phyloP scores from a whole-genome alignment of 35 echinoderm and acorn worm genomes.

The Diadema setosum region DNA sequence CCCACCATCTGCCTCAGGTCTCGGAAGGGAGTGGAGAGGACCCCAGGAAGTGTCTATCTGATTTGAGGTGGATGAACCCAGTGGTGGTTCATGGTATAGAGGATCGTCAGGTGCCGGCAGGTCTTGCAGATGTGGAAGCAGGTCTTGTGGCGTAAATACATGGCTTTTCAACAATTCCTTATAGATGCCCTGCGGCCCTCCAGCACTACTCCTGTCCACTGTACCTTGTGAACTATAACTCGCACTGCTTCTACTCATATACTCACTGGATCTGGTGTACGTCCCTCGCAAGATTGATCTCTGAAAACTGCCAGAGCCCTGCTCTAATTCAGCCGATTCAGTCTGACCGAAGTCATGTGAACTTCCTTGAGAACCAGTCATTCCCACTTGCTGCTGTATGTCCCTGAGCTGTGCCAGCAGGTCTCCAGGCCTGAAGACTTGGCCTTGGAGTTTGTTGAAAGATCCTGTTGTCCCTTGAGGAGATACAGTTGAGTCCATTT shows the following conservation, averaged over 20 bases:
- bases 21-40: not conserved
- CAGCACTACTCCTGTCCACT: not conserved
- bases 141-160: slow-evolving; percentile 9
- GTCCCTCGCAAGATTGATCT: not conserved
- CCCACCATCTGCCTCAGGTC: not conserved
- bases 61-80: not conserved
- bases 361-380: not conserved
- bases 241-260: no score
- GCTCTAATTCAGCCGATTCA: not conserved
- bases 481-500: not conserved
- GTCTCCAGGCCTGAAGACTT: slow-evolving; percentile 7
- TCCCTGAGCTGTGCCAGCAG: not conserved
- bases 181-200: not conserved
- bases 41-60: not conserved
- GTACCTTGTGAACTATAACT: not conserved
- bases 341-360: not conserved
- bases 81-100: not conserved
- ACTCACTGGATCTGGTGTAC: no score
- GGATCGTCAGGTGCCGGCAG: not conserved
- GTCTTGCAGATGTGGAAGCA: not conserved
- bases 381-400: not conserved
- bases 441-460: not conserved
- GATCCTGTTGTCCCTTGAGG: not conserved
- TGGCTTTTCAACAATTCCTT: not conserved
- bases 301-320: not conserved